phyloP scores from a whole-genome alignment of 2,113 vertebrate species.

The Etheostoma spectabile region DNA sequence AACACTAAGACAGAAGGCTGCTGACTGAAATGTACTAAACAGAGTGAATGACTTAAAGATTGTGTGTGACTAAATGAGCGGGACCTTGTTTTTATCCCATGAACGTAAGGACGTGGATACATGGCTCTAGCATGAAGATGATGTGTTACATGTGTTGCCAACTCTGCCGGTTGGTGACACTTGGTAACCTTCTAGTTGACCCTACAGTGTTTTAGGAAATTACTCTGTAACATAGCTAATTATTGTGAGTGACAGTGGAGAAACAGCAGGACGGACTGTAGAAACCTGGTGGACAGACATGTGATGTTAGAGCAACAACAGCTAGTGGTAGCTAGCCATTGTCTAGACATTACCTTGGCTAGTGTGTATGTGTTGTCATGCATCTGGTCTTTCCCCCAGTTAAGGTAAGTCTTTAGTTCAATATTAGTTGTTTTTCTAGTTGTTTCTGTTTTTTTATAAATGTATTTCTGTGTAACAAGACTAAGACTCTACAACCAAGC shows the following conservation, averaged over 20 bases:
- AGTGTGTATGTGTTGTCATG: background rate
- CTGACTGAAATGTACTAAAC: background rate
- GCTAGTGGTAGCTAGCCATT: no score
- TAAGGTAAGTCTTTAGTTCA: background rate
- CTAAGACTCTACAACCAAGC: background rate
- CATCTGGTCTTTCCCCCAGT: background rate
- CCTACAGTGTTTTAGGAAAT: background rate
- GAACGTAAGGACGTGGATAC: background rate
- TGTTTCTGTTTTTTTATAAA: background rate
- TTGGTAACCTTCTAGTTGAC: slow-evolving; percentile 19
- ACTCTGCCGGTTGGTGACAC: background rate
- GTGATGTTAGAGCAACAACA: background rate
- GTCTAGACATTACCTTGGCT: background rate
- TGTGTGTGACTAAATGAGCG: background rate
- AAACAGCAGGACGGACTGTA: background rate
- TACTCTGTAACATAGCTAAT: background rate
- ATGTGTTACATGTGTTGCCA: background rate
- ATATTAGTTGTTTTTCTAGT: background rate
- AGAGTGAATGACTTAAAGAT: background rate
- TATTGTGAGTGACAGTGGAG: background rate
- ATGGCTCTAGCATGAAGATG: background rate
- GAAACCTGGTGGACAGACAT: background rate
- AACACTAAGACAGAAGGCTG: background rate
- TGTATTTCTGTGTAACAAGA: background rate
- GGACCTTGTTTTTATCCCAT: background rate